Evolutionary conservation across 2,888 invertebrate species (phyloP), one percentile per base, ranked within the genome.

Genomic region (Drosophila pseudotakahashii): DNA sequence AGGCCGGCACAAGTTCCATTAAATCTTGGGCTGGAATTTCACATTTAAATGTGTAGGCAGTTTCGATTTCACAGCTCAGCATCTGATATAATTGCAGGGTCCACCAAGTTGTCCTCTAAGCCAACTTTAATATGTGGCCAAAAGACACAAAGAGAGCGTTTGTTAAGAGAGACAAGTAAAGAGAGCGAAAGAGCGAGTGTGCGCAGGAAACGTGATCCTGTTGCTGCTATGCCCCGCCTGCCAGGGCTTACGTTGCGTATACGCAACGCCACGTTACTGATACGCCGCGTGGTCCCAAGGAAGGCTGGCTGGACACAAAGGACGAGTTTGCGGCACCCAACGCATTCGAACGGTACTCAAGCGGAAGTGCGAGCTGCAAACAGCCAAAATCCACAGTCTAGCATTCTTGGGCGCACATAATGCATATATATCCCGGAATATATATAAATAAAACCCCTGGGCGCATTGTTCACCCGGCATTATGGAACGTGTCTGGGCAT

Each of bases 211-310:
- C 32, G 14, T 13, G 47, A 41, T 67, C 61, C 26, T 41, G 13
- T 23, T 45, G 34, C 34, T 52, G 37, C 45, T 75, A 88, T 76
- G 89, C 89, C 82, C 89, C 84, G 84, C 84, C 84, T 88, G 88
- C 72, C 48, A 41, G 66, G 45, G 14, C 45, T 76, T 77, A 89
- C 89, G 82, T 79, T 30, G 34, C 47, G 67, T 39, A 53, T 76
- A 54, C 66, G 45, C 47, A 47, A 39, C 50, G 72, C 14, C 13
- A 55, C 62, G 42, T 87, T 57, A 67, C 59, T 66, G 60, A 73
- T 50, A 58, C 59, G 76, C 36, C 44, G 42, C 45, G 61, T 54
- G 51, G 64, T 16, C 19, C 13, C 48, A 48, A 16, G 16, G 16
- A 34, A 3, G 11, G 34, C 37, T 4, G 19, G 48, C 41, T 30